Conservation (phyloP, 2,113 vertebrate genomes). For the Charina bottae region DNA sequence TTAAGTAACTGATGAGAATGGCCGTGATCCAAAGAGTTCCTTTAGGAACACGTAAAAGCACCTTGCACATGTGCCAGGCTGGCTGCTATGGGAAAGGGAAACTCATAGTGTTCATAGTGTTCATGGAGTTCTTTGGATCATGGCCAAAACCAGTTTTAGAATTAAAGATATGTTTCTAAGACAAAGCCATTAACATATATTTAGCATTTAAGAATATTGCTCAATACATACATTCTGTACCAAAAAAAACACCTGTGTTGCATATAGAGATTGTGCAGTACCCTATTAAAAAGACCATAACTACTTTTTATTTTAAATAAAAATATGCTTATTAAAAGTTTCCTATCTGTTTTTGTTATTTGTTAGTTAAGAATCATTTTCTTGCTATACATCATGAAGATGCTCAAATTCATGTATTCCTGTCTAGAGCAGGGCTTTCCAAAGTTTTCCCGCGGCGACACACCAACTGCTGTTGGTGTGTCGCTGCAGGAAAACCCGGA, state of each 20-base stretch:
- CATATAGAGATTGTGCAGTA: slow-evolving; percentile 74
- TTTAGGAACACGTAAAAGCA: neutral
- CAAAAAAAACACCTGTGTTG: slow-evolving; percentile 74
- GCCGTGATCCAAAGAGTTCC: slow-evolving; percentile 23
- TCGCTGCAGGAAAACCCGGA: no score
- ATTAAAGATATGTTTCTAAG: slow-evolving; percentile 81
- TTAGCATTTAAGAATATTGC: slow-evolving; percentile 80
- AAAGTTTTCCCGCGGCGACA: no score
- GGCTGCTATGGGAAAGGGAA: neutral
- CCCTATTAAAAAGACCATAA: slow-evolving; percentile 78
- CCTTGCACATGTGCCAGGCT: neutral
- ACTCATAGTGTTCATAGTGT: neutral
- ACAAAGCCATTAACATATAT: slow-evolving; percentile 82
- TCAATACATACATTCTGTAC: slow-evolving; percentile 79
- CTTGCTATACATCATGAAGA: neutral
- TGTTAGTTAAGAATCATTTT: slow-evolving; percentile 11
- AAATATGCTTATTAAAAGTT: slow-evolving; percentile 82
- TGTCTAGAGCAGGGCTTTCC: slow-evolving; percentile 4
- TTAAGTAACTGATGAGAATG: slow-evolving; percentile 76
- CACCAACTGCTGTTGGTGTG: no score
- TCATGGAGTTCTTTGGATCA: slow-evolving; percentile 25
- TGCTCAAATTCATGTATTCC: neutral
- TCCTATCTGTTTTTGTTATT: slow-evolving; percentile 19
- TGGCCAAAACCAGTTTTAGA: slow-evolving; percentile 61
- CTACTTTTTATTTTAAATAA: slow-evolving; percentile 96